phyloP scores from a whole-genome alignment of 2,113 vertebrate species.

The Nanger granti region DNA sequence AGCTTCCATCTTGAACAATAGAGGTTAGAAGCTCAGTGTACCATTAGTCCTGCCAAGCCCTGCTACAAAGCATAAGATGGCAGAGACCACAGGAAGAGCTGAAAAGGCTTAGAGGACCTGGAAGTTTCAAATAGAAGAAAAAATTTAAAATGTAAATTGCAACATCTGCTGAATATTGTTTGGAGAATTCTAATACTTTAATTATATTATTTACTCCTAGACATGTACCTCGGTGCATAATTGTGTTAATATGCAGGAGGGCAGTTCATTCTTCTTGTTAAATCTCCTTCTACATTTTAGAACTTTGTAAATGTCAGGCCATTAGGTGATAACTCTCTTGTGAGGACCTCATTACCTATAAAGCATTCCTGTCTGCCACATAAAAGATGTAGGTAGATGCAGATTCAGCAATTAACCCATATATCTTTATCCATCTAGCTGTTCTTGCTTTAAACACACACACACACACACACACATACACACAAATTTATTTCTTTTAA shows the following conservation, averaged over 20 bases:
- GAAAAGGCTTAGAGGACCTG: background rate
- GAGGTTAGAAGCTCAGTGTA: background rate
- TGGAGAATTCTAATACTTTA: constrained; percentile 48
- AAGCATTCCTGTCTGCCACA: constrained; percentile 64
- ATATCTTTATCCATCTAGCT: constrained; percentile 43
- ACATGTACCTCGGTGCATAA: constrained; percentile 38
- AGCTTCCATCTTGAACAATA: background rate
- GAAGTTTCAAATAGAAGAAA: constrained; percentile 54
- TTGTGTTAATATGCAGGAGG: constrained; percentile 64
- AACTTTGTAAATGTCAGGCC: constrained; percentile 71
- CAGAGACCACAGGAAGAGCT: background rate
- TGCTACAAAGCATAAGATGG: background rate
- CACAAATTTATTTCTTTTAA: constrained; percentile 10
- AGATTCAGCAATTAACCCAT: constrained; percentile 59
- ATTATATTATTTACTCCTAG: constrained; percentile 61
- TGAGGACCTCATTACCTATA: constrained; percentile 68
- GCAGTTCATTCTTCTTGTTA: constrained; percentile 59
- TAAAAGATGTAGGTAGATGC: constrained; percentile 62
- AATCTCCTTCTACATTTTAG: constrained; percentile 63
- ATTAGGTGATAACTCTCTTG: constrained; percentile 56
- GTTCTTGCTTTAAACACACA: background rate
- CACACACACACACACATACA: no score
- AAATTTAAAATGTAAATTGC: constrained; percentile 67
- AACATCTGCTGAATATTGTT: constrained; percentile 58
- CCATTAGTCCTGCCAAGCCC: background rate